These are phyloP conservation scores for Entelurus aequoreus DNA, from an alignment of 2,113 vertebrate genomes.

Conservation along the genomic window DNA sequence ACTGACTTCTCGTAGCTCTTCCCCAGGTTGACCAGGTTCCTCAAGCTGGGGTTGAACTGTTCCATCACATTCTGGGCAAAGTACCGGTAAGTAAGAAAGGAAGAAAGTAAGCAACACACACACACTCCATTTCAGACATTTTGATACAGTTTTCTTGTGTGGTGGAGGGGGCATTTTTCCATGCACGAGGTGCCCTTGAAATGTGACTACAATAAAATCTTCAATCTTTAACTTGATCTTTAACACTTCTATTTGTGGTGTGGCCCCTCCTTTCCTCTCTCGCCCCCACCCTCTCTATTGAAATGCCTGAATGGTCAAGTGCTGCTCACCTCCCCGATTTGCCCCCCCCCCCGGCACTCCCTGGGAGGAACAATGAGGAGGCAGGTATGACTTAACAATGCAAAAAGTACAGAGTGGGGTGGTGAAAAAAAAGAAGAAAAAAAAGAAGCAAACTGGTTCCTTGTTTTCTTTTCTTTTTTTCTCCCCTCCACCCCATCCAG, in stretches of 20 bases:
- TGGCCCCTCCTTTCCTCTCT: neutral
- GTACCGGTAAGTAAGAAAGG: neutral
- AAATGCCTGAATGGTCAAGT: conserved; percentile 55
- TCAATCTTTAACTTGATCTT: conserved; percentile 65
- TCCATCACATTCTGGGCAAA: conserved; percentile 91
- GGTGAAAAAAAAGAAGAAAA: conserved; percentile 20
- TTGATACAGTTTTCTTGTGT: neutral
- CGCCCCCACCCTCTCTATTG: conserved; percentile 31
- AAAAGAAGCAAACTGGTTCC: conserved; percentile 54
- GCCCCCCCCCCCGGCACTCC: conserved; percentile 70
- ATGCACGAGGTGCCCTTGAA: conserved; percentile 32
- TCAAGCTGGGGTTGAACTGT: conserved; percentile 91
- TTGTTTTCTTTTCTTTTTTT: conserved; percentile 20
- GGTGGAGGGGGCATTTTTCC: conserved; percentile 31
- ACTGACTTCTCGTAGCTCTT: conserved; percentile 97
- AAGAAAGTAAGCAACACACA: neutral
- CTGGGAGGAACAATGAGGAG: conserved; percentile 74
- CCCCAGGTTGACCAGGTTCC: conserved; percentile 92
- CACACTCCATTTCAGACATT: neutral
- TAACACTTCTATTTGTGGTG: conserved; percentile 35
- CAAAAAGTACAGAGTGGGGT: conserved; percentile 17
- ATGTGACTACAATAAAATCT: conserved; percentile 49
- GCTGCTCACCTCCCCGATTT: conserved; percentile 55
- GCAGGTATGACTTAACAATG: conserved; percentile 65
- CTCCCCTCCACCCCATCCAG: conserved; percentile 1